Conservation (phyloP, 1,140 invertebrate species). For the Nasonia vitripennis region DNA sequence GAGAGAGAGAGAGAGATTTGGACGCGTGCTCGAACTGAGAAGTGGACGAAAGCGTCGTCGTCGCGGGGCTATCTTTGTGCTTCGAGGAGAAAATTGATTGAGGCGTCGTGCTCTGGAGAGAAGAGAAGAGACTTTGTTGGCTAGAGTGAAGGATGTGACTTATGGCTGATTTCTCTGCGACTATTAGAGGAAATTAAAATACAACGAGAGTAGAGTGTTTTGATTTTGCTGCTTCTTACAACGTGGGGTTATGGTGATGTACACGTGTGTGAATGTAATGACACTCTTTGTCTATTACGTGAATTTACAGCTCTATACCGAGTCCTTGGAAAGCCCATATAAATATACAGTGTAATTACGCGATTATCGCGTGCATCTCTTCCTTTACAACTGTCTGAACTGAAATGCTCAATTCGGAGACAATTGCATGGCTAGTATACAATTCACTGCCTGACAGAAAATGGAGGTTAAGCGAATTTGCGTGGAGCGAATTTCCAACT, state of each 20-base stretch:
- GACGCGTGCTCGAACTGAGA: conserved; percentile 36
- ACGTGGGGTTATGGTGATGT: too few species aligned
- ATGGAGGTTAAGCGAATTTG: not conserved
- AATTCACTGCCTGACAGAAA: not conserved
- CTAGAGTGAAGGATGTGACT: not conserved
- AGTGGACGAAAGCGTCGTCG: conserved; percentile 2
- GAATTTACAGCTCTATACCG: too few species aligned
- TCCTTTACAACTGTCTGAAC: not conserved
- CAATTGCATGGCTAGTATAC: not conserved
- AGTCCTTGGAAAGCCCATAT: too few species aligned
- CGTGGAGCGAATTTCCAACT: not conserved
- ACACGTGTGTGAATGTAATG: too few species aligned
- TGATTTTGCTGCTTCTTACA: too few species aligned
- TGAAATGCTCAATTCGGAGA: not conserved
- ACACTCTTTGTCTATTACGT: too few species aligned
- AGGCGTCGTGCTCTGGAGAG: not conserved
- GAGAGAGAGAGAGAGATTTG: conserved; percentile 20
- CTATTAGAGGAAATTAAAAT: too few species aligned
- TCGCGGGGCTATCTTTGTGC: conserved; percentile 11
- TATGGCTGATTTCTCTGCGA: not conserved
- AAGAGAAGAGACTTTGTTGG: too few species aligned
- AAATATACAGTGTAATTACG: too few species aligned
- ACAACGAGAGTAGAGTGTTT: too few species aligned
- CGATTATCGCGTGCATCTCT: too few species aligned
- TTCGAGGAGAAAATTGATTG: conserved; percentile 31